Evolutionary conservation across 2,888 invertebrate genomes (phyloP).

Genomic region (Caenorhabditis zanzibari): DNA sequence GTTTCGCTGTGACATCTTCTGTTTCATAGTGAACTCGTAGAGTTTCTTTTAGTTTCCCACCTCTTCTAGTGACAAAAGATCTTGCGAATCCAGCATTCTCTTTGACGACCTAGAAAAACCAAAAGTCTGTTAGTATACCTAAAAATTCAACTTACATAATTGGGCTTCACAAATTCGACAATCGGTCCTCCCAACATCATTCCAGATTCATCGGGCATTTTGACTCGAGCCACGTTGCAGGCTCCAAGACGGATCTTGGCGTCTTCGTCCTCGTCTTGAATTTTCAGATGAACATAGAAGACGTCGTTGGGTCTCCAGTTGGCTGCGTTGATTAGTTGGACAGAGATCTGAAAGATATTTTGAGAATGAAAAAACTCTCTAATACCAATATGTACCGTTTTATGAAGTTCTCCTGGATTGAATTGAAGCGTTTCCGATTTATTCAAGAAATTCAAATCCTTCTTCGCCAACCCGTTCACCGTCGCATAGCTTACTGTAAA

Average conservation of each 20-base stretch:
- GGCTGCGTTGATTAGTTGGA: conserved; percentile 86
- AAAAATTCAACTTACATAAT: conserved; percentile 72
- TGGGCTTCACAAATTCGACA: conserved; percentile 73
- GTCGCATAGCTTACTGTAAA: conserved; percentile 85
- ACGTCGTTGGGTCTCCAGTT: conserved; percentile 87
- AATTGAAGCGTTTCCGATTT: conserved; percentile 84
- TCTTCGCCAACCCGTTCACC: conserved; percentile 86
- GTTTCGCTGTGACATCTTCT: conserved; percentile 86
- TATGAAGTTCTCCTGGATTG: conserved; percentile 85
- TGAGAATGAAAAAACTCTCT: too few relatives aligned
- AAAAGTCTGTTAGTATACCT: not conserved
- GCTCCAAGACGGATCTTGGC: conserved; percentile 85
- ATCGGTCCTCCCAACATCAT: conserved; percentile 55
- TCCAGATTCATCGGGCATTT: conserved; percentile 61
- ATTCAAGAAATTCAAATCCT: conserved; percentile 85
- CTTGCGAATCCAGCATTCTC: conserved; percentile 72
- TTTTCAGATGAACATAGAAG: conserved; percentile 86
- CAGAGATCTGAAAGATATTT: conserved; percentile 70
- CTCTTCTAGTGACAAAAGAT: conserved; percentile 65
- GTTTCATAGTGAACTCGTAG: conserved; percentile 85
- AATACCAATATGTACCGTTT: conserved; percentile 76
- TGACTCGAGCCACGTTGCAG: conserved; percentile 73
- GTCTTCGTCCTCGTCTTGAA: conserved; percentile 78
- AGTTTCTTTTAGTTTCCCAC: conserved; percentile 55
- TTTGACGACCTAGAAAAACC: conserved; percentile 67